Evolutionary conservation across 2,888 invertebrate species (phyloP), one percentile per base, ranked within the genome.

Genomic region (Dryobota labecula): DNA sequence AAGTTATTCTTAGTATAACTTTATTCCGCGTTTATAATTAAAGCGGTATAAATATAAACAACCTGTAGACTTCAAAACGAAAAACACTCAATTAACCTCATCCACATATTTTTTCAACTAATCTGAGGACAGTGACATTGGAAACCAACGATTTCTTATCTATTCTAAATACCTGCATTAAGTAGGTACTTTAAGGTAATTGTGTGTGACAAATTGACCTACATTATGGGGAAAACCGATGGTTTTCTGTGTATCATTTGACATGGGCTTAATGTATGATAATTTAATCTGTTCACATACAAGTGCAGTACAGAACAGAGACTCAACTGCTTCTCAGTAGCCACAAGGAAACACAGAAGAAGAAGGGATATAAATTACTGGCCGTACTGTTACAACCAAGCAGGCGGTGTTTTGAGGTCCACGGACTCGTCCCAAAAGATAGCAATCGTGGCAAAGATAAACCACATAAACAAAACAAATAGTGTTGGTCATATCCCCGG

Each of bases 111-210:
- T 73, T 75, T 61, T 36, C 43, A 36, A 77, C 45, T 56, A 58
- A 79, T 83, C 61, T 45, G 45, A 54, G 66, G 38, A 68, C 64
- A 62, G 45, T 70, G 79, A 51, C 64, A 60, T 69, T 80, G 53
- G 47, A 30, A 38, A 38, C 43, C n/a, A 43, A 53, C 15, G 51
- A 54, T 58, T 74, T 38, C 33, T 75, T 79, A 83, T 75, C 75
- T 80, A 51, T 67, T 57, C 61, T 58, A 69, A 82, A 67, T 72
- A 68, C 73, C 51, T 58, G 15, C 54, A 38, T 43, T 54, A 47
- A n/a, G 7, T 33, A 33, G 33, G 33, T 8, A 36, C 56, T 56
- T 49, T 51, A 30, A 51, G 43, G 18, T 54, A 47, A 41, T 43
- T 54, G 13, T 27, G 49, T 38, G 24, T 78, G 20, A 74, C 53